These are phyloP conservation scores for Poecilia velifera DNA, from an alignment of 2,797 vertebrate genomes.

Conservation along the genomic window DNA sequence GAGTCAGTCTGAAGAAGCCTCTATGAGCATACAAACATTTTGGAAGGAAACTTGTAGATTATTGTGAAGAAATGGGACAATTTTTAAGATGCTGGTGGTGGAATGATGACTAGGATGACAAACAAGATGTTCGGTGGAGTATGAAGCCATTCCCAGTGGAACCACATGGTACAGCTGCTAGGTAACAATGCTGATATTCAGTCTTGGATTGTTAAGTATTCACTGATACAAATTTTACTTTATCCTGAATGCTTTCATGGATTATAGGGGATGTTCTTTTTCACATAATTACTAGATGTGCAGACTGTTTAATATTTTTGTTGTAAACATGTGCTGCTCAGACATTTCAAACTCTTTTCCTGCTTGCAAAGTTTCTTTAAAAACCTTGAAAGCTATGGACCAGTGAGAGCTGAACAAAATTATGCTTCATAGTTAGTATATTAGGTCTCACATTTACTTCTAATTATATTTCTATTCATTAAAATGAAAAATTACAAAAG, in stretches of 20 bases:
- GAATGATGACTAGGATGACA: not conserved
- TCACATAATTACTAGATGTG: not conserved
- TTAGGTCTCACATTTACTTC: not conserved
- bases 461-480: not conserved
- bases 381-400: not conserved
- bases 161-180: not conserved
- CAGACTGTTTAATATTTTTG: not conserved
- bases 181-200: not conserved
- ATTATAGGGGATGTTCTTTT: not conserved
- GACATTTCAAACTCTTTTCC: not conserved
- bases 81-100: not conserved
- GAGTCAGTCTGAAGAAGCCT: not conserved
- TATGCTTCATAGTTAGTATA: not conserved
- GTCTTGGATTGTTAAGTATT: not conserved
- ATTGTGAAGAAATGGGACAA: not conserved
- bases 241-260: not conserved
- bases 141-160: not conserved
- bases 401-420: not conserved
- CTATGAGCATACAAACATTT: not conserved
- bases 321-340: not conserved
- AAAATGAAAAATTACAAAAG: not conserved
- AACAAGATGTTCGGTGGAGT: not conserved
- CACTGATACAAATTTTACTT: not conserved
- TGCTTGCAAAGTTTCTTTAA: not conserved
- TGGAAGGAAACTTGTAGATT: not conserved